These are phyloP conservation scores for Pogonomyrmex barbatus DNA, from an alignment of 1,140 invertebrate species.

Conservation along the genomic window DNA sequence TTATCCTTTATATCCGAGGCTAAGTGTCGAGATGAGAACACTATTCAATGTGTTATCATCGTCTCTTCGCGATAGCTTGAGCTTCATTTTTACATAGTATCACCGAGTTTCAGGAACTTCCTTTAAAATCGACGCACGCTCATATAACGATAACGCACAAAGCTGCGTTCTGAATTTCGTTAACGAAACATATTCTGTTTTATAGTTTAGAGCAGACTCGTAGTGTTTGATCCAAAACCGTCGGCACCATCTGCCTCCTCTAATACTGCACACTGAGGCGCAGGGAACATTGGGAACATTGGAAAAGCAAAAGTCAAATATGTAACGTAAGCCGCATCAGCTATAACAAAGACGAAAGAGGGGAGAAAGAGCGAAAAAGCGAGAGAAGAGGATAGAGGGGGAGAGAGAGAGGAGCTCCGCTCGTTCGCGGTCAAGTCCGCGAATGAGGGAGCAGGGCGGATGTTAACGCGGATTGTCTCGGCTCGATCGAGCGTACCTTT, in stretches of 20 bases:
- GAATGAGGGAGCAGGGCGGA: conserved; percentile 61
- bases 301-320: conserved; percentile 64
- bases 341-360: conserved; percentile 48
- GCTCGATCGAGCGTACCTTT: conserved; percentile 79
- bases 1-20: neutral
- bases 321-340: conserved; percentile 52
- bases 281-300: conserved; percentile 56
- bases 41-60: neutral
- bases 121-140: conserved; percentile 63
- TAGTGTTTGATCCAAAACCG: conserved; percentile 79
- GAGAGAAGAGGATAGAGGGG: conserved; percentile 14
- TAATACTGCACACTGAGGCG: conserved; percentile 61
- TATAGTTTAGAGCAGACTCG: conserved; percentile 79
- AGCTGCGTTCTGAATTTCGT: conserved; percentile 24
- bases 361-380: conserved; percentile 37
- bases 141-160: conserved; percentile 9
- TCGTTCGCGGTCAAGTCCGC: conserved; percentile 69
- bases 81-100: neutral
- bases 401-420: conserved; percentile 32
- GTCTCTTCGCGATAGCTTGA: neutral
- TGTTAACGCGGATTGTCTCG: conserved; percentile 51
- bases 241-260: conserved; percentile 75
- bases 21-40: neutral
- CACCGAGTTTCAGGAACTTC: conserved; percentile 22
- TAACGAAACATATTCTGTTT: conserved; percentile 75